A percentile compares a stretch with the other conserved stretches of the same genome.
phyloP scores from a whole-genome alignment of 2,797 vertebrate genomes.

The Gila robusta region DNA sequence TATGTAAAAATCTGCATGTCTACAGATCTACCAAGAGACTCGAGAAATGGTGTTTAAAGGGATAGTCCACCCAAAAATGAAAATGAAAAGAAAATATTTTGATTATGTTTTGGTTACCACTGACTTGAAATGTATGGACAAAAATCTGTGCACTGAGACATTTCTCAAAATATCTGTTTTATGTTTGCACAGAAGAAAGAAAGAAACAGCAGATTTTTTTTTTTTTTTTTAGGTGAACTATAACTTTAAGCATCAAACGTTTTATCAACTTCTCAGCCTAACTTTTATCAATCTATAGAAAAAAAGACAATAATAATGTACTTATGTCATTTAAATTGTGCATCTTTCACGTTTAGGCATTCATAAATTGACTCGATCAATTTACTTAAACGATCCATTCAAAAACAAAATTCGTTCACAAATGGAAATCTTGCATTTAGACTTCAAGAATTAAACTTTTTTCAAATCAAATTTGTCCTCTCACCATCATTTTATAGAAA shows the following conservation, averaged over 20 bases:
- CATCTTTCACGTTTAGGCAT: not conserved
- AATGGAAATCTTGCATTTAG: not conserved
- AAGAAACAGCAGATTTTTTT: too few species aligned
- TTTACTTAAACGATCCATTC: not conserved
- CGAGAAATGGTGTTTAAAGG: not conserved
- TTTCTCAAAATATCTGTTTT: not conserved
- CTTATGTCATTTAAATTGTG: not conserved
- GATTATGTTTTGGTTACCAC: not conserved
- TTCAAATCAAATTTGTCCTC: not conserved
- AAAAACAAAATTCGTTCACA: not conserved
- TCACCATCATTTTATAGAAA: constrained; percentile 45
- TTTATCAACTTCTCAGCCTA: not conserved
- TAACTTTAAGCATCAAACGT: not conserved
- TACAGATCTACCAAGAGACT: not conserved
- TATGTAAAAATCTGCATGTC: not conserved
- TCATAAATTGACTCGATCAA: not conserved
- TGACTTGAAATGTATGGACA: not conserved
- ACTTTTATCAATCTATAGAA: not conserved
- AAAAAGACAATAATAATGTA: not conserved
- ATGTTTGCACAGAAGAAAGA: not conserved
- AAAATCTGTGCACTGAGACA: not conserved
- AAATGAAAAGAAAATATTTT: not conserved
- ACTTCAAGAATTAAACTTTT: not conserved
- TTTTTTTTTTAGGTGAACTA: too few species aligned
- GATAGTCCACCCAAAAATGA: not conserved